Percentiles rank a stretch among this genome's conserved stretches.
Conservation (phyloP, 2,113 vertebrate species). For the Cochlearius cochlearius region DNA sequence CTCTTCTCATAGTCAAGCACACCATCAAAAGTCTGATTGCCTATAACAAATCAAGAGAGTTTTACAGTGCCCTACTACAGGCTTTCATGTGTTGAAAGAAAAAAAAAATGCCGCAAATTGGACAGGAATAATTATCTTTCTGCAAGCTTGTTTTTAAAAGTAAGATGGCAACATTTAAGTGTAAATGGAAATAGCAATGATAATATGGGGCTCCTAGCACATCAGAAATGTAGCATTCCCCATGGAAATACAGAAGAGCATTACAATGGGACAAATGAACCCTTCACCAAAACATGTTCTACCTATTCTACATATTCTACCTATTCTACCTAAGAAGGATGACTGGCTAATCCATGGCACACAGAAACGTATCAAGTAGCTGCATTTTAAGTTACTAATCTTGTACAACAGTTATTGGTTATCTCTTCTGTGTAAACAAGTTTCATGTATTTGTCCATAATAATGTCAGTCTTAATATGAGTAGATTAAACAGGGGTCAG, state of each 20-base stretch:
- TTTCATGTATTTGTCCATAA: not conserved
- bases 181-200: slow-evolving; percentile 19
- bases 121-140: not conserved
- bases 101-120: not conserved
- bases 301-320: not conserved
- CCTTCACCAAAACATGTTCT: not conserved
- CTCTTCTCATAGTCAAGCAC: slow-evolving; percentile 28
- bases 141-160: slow-evolving; percentile 2
- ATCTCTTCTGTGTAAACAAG: not conserved
- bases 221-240: not conserved
- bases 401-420: not conserved
- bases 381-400: not conserved
- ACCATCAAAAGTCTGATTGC: slow-evolving; percentile 27
- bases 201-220: not conserved
- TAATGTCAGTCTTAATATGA: not conserved
- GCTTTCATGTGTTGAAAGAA: not conserved
- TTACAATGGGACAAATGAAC: not conserved
- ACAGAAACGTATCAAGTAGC: not conserved
- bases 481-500: not conserved
- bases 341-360: not conserved
- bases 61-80: not conserved
- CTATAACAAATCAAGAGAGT: slow-evolving; percentile 28
- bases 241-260: not conserved
- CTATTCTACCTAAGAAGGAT: not conserved
- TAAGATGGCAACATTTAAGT: not conserved